phyloP scores from a whole-genome alignment of 2,888 invertebrate species.

The Sclerodermus sp. region DNA sequence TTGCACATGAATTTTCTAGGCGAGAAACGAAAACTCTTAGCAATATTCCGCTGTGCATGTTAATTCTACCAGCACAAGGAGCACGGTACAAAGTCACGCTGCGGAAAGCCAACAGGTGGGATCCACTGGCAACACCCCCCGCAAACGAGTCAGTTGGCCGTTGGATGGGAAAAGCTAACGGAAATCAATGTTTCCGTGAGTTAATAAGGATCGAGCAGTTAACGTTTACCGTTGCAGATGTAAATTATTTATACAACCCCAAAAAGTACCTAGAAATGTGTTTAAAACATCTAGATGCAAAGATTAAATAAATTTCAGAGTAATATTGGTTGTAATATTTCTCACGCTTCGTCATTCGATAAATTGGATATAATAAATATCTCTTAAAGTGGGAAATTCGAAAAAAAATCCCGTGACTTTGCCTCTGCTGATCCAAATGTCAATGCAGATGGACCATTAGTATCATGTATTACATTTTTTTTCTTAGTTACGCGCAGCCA shows the following conservation, averaged over 20 bases:
- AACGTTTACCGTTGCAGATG: too few relatives aligned
- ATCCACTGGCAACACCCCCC: constrained; percentile 48
- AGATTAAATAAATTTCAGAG: too few relatives aligned
- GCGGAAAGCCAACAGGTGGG: constrained; percentile 58
- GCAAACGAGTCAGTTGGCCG: constrained; percentile 50
- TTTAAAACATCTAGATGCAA: too few relatives aligned
- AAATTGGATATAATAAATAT: too few relatives aligned
- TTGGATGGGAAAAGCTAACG: constrained; percentile 58
- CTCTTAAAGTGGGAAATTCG: too few relatives aligned
- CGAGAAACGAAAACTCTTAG: constrained; percentile 19
- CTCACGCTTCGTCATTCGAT: too few relatives aligned
- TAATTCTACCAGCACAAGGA: constrained; percentile 33
- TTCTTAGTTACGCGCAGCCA: constrained; percentile 19
- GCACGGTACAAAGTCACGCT: constrained; percentile 37
- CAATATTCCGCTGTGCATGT: constrained; percentile 22
- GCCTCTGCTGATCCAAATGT: constrained; percentile 36
- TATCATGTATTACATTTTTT: constrained; percentile 30
- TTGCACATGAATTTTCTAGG: background rate
- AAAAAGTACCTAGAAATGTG: too few relatives aligned
- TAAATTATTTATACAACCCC: too few relatives aligned
- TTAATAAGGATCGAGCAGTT: too few relatives aligned
- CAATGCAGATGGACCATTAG: constrained; percentile 51
- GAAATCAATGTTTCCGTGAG: constrained; percentile 42
- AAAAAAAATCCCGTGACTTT: too few relatives aligned
- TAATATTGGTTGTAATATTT: too few relatives aligned